Evolutionary conservation across 2,888 invertebrate genomes (phyloP), one percentile per base, ranked within the genome.

Genomic region (Heteropelma amictum): DNA sequence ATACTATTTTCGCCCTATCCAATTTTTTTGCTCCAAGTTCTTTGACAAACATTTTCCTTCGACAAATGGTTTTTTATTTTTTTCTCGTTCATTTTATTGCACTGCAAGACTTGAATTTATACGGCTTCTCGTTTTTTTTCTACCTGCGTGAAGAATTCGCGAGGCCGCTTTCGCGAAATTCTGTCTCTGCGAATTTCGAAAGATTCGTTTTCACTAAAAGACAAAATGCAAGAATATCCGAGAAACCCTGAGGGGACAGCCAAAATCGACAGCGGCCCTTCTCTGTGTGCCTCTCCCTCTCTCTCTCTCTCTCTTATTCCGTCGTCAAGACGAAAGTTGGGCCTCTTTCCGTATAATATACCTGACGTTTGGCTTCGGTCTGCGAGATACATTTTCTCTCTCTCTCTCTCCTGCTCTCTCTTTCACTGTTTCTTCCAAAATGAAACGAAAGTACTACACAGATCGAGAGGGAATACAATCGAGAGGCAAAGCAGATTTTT

Each of bases 281-380:
- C 54, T 65, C 40, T 5, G 45, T 54, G 42, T 63, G 12, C 45
- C 54, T 65, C 14, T 60, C n/a, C 30, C 30, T 60, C 30, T 45
- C 60, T 42, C 42, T 58, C 28, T 45, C 19, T 60, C 45, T 60
- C 45, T 42, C 60, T 26, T 7, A 6, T 7, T n/a, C 49, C 53
- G 38, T 17, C 45, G 40, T 61, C 49, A 63, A 64, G 60, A 63
- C 64, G 45, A 53, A 49, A 49, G 45, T 65, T 53, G 8, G 64
- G 65, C 49, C 65, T 75, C 54, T 75, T 47, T 67, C 45, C 49
- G 14, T 45, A 64, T 12, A 30, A 38, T 78, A 81, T 86, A 87
- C 87, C 86, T 87, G 86, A 86, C 84, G 72, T 85, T 78, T 81
- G 83, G 80, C 83, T 82, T 78, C 68, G 77, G 69, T 45, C 72